Conservation (phyloP, 2,888 invertebrate species). For the Noctua pronuba region DNA sequence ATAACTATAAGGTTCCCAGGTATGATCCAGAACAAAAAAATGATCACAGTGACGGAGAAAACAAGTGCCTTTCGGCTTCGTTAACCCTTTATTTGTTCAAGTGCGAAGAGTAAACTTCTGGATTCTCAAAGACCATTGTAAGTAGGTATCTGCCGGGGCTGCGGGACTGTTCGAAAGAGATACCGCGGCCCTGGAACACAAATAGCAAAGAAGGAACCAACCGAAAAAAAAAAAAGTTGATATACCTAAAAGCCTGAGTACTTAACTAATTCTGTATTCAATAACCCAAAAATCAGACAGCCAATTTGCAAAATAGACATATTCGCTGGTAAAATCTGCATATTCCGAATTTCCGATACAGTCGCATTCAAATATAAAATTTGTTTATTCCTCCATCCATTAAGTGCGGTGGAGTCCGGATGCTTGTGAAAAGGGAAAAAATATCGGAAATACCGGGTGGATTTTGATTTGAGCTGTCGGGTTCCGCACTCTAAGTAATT, state of each 20-base stretch:
- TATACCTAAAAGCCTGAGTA: too few species aligned
- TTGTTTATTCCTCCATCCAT: slow-evolving; percentile 35
- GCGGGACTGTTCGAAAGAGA: too few species aligned
- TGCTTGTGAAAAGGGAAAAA: slow-evolving; percentile 43
- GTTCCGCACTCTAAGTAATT: slow-evolving; percentile 23
- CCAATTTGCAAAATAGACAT: slow-evolving; percentile 40
- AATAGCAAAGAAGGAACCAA: too few species aligned
- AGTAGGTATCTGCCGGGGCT: too few species aligned
- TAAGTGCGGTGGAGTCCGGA: slow-evolving; percentile 34
- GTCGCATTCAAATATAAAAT: slow-evolving; percentile 44
- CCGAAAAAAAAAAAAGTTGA: too few species aligned
- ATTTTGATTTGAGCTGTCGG: slow-evolving; percentile 18
- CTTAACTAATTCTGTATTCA: neutral
- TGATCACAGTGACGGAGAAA: too few species aligned
- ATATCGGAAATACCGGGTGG: slow-evolving; percentile 29
- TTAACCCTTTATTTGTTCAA: neutral
- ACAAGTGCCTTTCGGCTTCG: too few species aligned
- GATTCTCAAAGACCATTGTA: neutral
- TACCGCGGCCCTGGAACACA: too few species aligned
- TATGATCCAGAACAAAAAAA: too few species aligned
- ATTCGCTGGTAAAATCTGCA: slow-evolving; percentile 31
- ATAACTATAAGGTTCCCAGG: too few species aligned
- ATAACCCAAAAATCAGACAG: slow-evolving; percentile 2
- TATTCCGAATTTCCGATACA: slow-evolving; percentile 26
- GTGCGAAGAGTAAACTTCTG: neutral